Conservation (phyloP, 2,797 vertebrate species). For the Pygocentrus nattereri region DNA sequence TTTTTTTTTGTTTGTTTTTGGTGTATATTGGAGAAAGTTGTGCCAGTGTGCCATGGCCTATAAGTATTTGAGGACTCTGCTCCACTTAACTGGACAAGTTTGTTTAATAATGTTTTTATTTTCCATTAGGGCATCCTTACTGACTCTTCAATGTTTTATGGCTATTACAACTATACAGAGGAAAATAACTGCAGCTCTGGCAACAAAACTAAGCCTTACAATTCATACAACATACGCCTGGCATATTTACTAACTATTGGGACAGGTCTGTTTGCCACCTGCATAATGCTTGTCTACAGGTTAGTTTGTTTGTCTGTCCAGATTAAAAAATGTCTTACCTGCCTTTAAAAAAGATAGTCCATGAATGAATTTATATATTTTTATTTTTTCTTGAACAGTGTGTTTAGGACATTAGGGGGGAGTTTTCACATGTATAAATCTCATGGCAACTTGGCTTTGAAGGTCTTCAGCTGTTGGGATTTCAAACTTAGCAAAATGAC, state of each 20-base stretch:
- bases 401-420: slow-evolving; percentile 81
- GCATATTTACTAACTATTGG: slow-evolving; percentile 83
- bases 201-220: neutral
- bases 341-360: neutral
- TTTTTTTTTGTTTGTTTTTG: neutral
- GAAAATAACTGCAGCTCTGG: neutral
- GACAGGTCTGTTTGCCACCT: slow-evolving; percentile 80
- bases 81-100: neutral
- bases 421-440: slow-evolving; percentile 80
- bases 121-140: slow-evolving; percentile 82
- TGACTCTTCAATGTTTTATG: slow-evolving; percentile 85
- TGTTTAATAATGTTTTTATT: slow-evolving; percentile 24
- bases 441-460: slow-evolving; percentile 69
- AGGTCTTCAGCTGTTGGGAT: slow-evolving; percentile 90
- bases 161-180: slow-evolving; percentile 84
- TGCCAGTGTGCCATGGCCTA: neutral
- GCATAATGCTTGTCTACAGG: slow-evolving; percentile 87
- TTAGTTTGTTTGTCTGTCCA: slow-evolving; percentile 55
- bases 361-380: neutral
- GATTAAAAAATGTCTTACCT: neutral
- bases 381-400: slow-evolving; percentile 62
- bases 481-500: slow-evolving; percentile 85
- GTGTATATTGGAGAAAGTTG: neutral
- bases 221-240: slow-evolving; percentile 82
- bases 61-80: neutral